Evolutionary conservation across 2,888 invertebrate genomes (phyloP).

Genomic region (Drosophila trichaetosa): DNA sequence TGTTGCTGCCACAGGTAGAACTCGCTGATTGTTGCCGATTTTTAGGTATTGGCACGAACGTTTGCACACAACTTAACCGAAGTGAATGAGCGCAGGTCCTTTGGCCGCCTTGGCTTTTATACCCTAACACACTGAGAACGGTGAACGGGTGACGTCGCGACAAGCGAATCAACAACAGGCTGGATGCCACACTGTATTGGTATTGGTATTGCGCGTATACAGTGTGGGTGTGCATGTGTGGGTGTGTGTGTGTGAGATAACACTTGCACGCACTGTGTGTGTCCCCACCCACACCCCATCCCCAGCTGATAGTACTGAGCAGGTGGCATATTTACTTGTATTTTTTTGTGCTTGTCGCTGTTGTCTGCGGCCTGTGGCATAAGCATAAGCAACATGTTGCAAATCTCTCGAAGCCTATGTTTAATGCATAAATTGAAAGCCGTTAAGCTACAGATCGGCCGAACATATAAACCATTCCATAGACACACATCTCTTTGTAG

Average conservation of each 20-base stretch:
- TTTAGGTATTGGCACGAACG: constrained; percentile 44
- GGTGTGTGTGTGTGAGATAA: constrained; percentile 49
- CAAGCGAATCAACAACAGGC: constrained; percentile 23
- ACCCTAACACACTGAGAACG: constrained; percentile 46
- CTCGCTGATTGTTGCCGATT: constrained; percentile 24
- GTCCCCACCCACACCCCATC: constrained; percentile 2
- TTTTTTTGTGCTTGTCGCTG: constrained; percentile 33
- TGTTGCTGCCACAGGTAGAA: constrained; percentile 52
- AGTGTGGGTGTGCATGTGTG: constrained; percentile 17
- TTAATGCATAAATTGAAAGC: constrained; percentile 27
- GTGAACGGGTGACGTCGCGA: constrained; percentile 46
- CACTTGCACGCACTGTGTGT: constrained; percentile 30
- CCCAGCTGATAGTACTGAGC: constrained; percentile 11
- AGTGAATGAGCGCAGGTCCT: constrained; percentile 76
- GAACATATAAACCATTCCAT: neutral
- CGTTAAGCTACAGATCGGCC: constrained; percentile 28
- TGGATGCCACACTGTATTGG: constrained; percentile 1
- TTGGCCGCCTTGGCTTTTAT: constrained; percentile 70
- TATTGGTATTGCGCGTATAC: constrained; percentile 15
- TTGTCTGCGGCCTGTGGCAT: constrained; percentile 28
- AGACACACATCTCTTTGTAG: too few relatives aligned
- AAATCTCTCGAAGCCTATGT: constrained; percentile 6
- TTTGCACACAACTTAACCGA: constrained; percentile 65
- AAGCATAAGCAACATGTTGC: constrained; percentile 37
- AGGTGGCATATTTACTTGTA: constrained; percentile 7